A percentile compares a stretch with the other conserved stretches of the same genome.
Conservation (phyloP, 1,140 invertebrate genomes). For the Magallana ariakensis region DNA sequence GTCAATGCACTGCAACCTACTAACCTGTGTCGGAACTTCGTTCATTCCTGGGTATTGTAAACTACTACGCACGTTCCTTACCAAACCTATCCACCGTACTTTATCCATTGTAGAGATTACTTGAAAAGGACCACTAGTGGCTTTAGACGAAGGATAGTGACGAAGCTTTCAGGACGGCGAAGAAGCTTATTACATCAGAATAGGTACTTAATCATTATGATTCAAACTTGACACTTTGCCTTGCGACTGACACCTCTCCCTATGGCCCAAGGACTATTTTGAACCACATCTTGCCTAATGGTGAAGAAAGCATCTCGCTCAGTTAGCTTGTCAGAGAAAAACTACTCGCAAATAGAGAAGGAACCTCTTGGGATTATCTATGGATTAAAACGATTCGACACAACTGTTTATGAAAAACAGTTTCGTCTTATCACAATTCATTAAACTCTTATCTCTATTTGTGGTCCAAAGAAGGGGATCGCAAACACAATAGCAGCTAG, state of each 20-base stretch:
- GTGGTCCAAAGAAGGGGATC: conserved; percentile 69
- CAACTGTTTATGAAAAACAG: conserved; percentile 80
- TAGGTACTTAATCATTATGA: conserved; percentile 77
- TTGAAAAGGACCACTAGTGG: conserved; percentile 51
- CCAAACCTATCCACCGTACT: conserved; percentile 51
- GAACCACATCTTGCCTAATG: conserved; percentile 76
- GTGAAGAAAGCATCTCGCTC: conserved; percentile 77
- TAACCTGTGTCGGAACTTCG: conserved; percentile 52
- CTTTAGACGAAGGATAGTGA: conserved; percentile 46
- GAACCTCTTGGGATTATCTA: conserved; percentile 82
- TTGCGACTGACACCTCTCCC: conserved; percentile 80
- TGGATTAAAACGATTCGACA: conserved; percentile 81
- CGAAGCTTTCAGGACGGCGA: conserved; percentile 41
- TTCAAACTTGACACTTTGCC: conserved; percentile 71
- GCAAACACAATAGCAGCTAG: conserved; percentile 70
- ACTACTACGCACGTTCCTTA: conserved; percentile 52
- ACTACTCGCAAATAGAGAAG: conserved; percentile 81
- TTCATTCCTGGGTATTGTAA: conserved; percentile 49
- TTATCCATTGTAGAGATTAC: conserved; percentile 48
- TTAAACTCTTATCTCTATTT: conserved; percentile 76
- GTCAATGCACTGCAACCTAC: conserved; percentile 62
- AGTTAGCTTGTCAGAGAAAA: conserved; percentile 78
- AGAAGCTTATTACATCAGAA: conserved; percentile 61
- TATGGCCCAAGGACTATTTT: conserved; percentile 80
- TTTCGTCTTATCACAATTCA: conserved; percentile 78